Percentiles rank a stretch among this genome's conserved stretches.
phyloP scores from a whole-genome alignment of 2,113 vertebrate genomes.

The Montifringilla adamsi region DNA sequence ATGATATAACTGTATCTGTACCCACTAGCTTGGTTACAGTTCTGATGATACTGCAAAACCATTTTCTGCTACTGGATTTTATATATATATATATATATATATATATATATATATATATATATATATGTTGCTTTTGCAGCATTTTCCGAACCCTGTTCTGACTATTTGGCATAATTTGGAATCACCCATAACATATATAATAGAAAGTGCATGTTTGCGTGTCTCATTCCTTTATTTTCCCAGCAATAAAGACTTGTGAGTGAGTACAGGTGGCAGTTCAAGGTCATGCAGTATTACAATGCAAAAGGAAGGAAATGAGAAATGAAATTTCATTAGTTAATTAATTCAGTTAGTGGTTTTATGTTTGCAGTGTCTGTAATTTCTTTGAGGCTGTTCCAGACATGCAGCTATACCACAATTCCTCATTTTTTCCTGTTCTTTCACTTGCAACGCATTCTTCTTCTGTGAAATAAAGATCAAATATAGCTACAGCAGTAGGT shows the following conservation, averaged over 20 bases:
- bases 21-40: background rate
- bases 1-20: background rate
- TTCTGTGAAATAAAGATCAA: background rate
- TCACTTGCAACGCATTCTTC: background rate
- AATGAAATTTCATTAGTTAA: conserved; percentile 42
- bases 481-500: background rate
- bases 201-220: background rate
- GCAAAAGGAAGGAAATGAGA: background rate
- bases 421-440: background rate
- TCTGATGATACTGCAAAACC: conserved; percentile 21
- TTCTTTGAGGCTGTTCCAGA: conserved; percentile 13
- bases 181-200: background rate
- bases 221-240: background rate
- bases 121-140: background rate
- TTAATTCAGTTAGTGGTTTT: conserved; percentile 28
- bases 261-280: background rate
- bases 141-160: background rate
- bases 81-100: background rate
- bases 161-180: background rate
- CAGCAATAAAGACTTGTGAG: background rate
- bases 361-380: background rate
- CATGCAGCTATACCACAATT: background rate
- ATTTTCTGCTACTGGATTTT: background rate
- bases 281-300: background rate
- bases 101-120: background rate